phyloP scores from a whole-genome alignment of 2,888 invertebrate species.

The Apotomis turbidana region DNA sequence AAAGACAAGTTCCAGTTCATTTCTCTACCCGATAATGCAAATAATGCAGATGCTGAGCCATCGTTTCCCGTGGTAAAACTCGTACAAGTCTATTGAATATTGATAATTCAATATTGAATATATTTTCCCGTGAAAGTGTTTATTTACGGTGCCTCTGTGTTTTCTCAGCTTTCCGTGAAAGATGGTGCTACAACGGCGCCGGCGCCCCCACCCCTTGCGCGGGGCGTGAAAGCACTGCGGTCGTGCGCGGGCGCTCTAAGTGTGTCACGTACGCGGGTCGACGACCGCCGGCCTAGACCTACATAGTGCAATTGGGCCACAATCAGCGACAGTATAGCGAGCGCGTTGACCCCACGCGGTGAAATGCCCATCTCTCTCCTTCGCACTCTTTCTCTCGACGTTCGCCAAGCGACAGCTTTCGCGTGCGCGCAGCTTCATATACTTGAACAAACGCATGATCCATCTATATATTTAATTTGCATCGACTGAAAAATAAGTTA shows the following conservation, averaged over 20 bases:
- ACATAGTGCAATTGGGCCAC: constrained; percentile 82
- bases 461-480: constrained; percentile 6
- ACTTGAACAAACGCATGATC: constrained; percentile 18
- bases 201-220: constrained; percentile 64
- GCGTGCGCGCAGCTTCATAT: constrained; percentile 51
- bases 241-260: constrained; percentile 76
- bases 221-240: constrained; percentile 79
- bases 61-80: not conserved
- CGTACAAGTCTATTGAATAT: constrained; percentile 1
- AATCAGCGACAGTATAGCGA: constrained; percentile 82
- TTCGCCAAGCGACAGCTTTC: constrained; percentile 69
- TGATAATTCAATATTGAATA: constrained; percentile 21
- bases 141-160: constrained; percentile 49
- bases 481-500: constrained; percentile 12
- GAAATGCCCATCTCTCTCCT: constrained; percentile 82
- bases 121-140: constrained; percentile 42
- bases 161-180: constrained; percentile 76
- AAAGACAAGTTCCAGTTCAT: constrained; percentile 1
- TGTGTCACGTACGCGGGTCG: constrained; percentile 81
- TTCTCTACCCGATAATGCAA: constrained; percentile 6
- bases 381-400: constrained; percentile 81
- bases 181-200: constrained; percentile 40
- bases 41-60: not conserved
- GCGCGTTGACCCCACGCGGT: constrained; percentile 81
- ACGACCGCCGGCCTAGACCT: constrained; percentile 85